Conservation (phyloP, 2,888 invertebrate species). For the Siphlonurus alternatus region DNA sequence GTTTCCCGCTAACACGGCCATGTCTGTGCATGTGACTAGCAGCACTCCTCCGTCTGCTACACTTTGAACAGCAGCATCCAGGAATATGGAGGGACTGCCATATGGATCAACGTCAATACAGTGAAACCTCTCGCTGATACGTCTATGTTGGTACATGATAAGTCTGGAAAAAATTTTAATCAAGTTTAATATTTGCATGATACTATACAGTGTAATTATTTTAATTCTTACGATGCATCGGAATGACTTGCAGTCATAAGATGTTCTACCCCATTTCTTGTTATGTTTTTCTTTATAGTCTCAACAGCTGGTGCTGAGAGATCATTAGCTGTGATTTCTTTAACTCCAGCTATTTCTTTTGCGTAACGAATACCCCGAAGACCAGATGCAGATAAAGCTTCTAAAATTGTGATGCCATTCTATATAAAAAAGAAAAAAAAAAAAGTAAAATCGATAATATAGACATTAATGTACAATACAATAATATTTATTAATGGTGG, state of each 20-base stretch:
- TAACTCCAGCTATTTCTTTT: conserved; percentile 72
- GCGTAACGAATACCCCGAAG: conserved; percentile 91
- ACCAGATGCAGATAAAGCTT: conserved; percentile 92
- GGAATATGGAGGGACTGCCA: conserved; percentile 83
- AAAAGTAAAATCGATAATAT: background rate
- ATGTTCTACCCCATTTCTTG: conserved; percentile 53
- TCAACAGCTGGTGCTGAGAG: conserved; percentile 69
- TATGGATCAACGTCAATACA: conserved; percentile 95
- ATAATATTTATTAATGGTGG: background rate
- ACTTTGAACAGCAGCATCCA: conserved; percentile 76
- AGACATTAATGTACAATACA: background rate
- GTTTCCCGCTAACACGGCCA: conserved; percentile 91
- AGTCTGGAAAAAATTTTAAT: conserved; percentile 55
- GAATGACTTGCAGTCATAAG: conserved; percentile 58
- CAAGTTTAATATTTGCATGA: conserved; percentile 6
- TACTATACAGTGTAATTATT: too few species aligned
- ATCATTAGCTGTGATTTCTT: conserved; percentile 80
- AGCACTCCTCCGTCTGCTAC: conserved; percentile 69
- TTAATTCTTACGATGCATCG: conserved; percentile 71
- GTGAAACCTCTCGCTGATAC: conserved; percentile 51
- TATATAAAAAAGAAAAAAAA: conserved; percentile 17
- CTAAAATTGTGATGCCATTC: conserved; percentile 55
- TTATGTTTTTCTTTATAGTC: conserved; percentile 66
- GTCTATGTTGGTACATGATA: conserved; percentile 66
- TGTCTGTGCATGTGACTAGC: conserved; percentile 93